Conservation (phyloP, 2,888 invertebrate species). For the Hirtodrosophila cameraria region DNA sequence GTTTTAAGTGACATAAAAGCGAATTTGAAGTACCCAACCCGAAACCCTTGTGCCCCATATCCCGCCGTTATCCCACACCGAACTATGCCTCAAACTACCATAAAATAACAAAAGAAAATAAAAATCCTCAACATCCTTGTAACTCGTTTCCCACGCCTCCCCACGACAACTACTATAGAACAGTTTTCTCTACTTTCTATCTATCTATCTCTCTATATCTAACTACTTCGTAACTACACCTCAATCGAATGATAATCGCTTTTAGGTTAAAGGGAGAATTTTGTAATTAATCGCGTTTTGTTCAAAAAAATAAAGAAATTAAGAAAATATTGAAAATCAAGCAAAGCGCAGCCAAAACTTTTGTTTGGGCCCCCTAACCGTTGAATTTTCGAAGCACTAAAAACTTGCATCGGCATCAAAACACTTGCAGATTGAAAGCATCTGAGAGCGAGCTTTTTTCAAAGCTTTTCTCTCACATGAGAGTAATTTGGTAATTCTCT, state of each 20-base stretch:
- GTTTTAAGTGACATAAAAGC: constrained; percentile 76
- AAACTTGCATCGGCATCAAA: constrained; percentile 64
- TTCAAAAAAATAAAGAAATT: constrained; percentile 39
- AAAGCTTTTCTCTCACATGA: constrained; percentile 11
- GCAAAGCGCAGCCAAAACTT: constrained; percentile 48
- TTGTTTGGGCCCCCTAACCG: constrained; percentile 57
- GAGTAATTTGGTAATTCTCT: neutral
- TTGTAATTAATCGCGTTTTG: constrained; percentile 81
- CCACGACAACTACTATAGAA: constrained; percentile 64
- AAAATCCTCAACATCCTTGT: constrained; percentile 58
- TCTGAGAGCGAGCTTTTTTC: constrained; percentile 3
- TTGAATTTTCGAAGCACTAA: constrained; percentile 79
- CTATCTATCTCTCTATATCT: constrained; percentile 47
- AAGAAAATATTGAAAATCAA: constrained; percentile 28
- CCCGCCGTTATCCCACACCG: constrained; percentile 55
- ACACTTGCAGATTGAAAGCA: constrained; percentile 45
- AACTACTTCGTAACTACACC: constrained; percentile 64
- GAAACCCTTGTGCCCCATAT: constrained; percentile 29
- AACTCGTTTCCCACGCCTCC: constrained; percentile 62
- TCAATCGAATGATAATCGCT: constrained; percentile 74
- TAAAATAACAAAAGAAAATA: constrained; percentile 25
- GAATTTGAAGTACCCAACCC: constrained; percentile 67
- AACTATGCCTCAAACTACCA: constrained; percentile 55
- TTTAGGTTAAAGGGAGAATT: constrained; percentile 84
- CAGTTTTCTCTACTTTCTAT: constrained; percentile 61